These are phyloP conservation scores for Phrynocephalus guinanensis DNA, from an alignment of 2,797 vertebrate genomes.

Conservation along the genomic window DNA sequence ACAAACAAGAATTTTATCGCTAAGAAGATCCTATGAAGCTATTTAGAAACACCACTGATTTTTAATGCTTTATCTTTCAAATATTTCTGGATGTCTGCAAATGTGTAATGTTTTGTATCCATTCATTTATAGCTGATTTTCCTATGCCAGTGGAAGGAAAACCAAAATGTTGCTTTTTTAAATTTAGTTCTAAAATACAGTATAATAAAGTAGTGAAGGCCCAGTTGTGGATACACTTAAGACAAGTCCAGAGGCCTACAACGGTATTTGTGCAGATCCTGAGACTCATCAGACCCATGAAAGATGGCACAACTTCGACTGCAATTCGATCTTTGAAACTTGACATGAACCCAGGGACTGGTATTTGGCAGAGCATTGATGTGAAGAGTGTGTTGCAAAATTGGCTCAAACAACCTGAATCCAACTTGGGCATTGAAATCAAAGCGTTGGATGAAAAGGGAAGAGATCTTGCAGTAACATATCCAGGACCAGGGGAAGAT, in stretches of 20 bases:
- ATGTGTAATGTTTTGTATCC: constrained; percentile 72
- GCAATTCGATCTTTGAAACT: constrained; percentile 97
- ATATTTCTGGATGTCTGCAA: constrained; percentile 59
- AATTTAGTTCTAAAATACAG: constrained; percentile 92
- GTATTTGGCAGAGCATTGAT: constrained; percentile 98
- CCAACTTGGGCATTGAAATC: constrained; percentile 98
- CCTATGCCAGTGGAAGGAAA: constrained; percentile 86
- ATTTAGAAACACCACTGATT: constrained; percentile 11
- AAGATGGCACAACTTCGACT: constrained; percentile 89
- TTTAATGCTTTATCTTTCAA: constrained; percentile 40
- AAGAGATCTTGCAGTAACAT: constrained; percentile 91
- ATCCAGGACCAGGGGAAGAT: constrained; percentile 88
- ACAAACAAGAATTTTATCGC: constrained; percentile 7
- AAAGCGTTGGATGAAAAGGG: constrained; percentile 93
- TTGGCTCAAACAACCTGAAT: constrained; percentile 98
- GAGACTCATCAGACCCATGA: constrained; percentile 92
- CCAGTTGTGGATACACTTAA: constrained; percentile 96
- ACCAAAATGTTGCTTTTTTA: constrained; percentile 96
- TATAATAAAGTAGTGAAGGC: constrained; percentile 91
- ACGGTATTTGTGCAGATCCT: constrained; percentile 97
- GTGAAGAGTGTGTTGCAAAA: constrained; percentile 95
- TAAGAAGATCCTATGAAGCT: constrained; percentile 5
- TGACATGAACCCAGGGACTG: constrained; percentile 90
- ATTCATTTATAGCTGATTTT: constrained; percentile 86
- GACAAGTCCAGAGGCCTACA: constrained; percentile 85